phyloP scores from a whole-genome alignment of 2,888 invertebrate species.

The Campopleginae sp. region DNA sequence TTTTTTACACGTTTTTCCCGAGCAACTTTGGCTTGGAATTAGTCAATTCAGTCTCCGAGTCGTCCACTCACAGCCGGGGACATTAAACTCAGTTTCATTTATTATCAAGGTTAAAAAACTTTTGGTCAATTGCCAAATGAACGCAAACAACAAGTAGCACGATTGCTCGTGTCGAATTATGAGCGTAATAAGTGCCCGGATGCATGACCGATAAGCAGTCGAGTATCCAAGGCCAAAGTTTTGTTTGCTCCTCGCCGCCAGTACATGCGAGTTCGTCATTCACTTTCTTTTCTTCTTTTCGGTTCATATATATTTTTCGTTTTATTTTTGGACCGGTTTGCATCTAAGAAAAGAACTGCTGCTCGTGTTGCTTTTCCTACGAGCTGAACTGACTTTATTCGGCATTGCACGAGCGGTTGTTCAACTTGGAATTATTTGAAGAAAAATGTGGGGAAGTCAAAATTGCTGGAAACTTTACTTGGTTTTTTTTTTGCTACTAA shows the following conservation, averaged over 20 bases:
- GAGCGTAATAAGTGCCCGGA: background rate
- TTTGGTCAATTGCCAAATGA: conserved; percentile 44
- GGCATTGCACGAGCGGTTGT: conserved; percentile 36
- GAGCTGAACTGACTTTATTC: conserved; percentile 15
- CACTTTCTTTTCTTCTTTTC: background rate
- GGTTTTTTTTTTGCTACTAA: background rate
- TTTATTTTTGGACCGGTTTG: conserved; percentile 38
- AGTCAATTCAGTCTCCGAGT: background rate
- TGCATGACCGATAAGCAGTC: conserved; percentile 30
- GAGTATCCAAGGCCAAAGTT: conserved; percentile 31
- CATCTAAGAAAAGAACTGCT: conserved; percentile 58
- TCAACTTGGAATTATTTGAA: conserved; percentile 15
- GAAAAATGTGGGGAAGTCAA: background rate
- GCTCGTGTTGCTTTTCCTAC: background rate
- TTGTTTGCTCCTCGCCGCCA: background rate
- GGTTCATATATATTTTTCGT: background rate
- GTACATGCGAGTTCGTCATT: background rate
- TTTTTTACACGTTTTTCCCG: background rate
- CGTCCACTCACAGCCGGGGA: background rate
- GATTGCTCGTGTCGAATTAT: background rate
- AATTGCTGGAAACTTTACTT: too few relatives aligned
- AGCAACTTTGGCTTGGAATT: background rate
- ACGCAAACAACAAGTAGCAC: conserved; percentile 9
- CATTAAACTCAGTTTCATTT: conserved; percentile 1
- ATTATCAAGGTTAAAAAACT: background rate